Conservation (phyloP, 2,888 invertebrate species). For the Clanis bilineata region DNA sequence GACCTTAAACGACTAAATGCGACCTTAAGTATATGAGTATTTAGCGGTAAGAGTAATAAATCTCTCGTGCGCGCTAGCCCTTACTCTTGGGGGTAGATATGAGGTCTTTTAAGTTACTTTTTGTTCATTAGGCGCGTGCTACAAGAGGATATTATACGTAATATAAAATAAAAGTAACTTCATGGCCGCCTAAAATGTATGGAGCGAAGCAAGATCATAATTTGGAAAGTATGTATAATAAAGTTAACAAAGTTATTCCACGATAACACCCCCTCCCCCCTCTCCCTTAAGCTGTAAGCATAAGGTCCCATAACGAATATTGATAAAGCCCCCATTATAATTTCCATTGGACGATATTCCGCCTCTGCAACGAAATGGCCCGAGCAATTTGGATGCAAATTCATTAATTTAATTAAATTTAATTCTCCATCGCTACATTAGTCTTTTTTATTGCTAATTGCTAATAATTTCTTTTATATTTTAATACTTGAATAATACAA, state of each 20-base stretch:
- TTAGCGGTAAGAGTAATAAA: no score
- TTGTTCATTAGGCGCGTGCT: no score
- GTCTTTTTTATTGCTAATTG: slow-evolving; percentile 5
- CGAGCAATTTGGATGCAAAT: slow-evolving; percentile 9
- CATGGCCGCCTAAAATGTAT: no score
- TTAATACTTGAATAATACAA: not conserved
- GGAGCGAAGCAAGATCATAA: not conserved
- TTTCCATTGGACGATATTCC: not conserved
- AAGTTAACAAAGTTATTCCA: not conserved
- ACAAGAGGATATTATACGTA: no score
- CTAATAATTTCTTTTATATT: not conserved
- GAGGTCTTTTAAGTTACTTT: no score
- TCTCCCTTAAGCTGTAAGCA: not conserved
- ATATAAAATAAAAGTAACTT: no score
- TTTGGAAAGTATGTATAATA: not conserved
- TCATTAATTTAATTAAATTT: slow-evolving; percentile 3
- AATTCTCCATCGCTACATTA: not conserved
- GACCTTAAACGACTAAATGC: no score
- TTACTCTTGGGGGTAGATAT: no score
- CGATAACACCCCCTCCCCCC: not conserved
- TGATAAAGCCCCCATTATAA: slow-evolving; percentile 1
- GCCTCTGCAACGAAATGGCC: slow-evolving; percentile 6
- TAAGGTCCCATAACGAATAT: not conserved
- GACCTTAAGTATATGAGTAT: no score
- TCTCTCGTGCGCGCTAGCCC: no score